A percentile compares a stretch with the other conserved stretches of the same genome.
These are phyloP conservation scores for Orchesella flavescens DNA, from an alignment of 2,888 invertebrate genomes.

Conservation along the genomic window DNA sequence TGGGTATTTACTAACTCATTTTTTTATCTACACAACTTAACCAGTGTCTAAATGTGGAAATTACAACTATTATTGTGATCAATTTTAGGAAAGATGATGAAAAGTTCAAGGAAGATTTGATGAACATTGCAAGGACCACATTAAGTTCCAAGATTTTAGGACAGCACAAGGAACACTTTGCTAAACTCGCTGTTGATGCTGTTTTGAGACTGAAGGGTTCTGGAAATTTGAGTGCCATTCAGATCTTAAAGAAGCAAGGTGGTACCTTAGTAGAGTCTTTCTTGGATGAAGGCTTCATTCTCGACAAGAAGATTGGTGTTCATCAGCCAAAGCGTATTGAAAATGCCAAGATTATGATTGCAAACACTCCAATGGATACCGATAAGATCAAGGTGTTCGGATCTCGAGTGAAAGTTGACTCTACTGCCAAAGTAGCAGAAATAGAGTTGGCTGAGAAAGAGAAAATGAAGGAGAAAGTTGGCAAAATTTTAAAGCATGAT, in stretches of 20 bases:
- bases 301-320: conserved; percentile 97
- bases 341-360: conserved; percentile 96
- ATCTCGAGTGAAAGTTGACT: conserved; percentile 93
- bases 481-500: conserved; percentile 93
- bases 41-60: too few relatives aligned
- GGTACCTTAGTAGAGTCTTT: conserved; percentile 95
- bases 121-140: conserved; percentile 98
- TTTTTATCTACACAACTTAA: background rate
- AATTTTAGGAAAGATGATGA: conserved; percentile 80
- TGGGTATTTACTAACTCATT: conserved; percentile 75
- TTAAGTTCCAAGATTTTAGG: conserved; percentile 97
- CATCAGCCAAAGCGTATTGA: conserved; percentile 97
- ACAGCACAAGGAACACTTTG: conserved; percentile 97
- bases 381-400: conserved; percentile 99
- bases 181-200: conserved; percentile 95
- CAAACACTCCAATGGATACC: conserved; percentile 99
- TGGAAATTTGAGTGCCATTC: conserved; percentile 95
- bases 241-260: conserved; percentile 97
- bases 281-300: conserved; percentile 92
- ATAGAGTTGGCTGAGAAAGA: conserved; percentile 98
- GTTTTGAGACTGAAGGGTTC: conserved; percentile 95
- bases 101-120: conserved; percentile 88
- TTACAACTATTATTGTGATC: background rate
- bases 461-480: conserved; percentile 99
- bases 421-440: conserved; percentile 96